Conservation (phyloP, 2,113 vertebrate species). For the Scortum barcoo region DNA sequence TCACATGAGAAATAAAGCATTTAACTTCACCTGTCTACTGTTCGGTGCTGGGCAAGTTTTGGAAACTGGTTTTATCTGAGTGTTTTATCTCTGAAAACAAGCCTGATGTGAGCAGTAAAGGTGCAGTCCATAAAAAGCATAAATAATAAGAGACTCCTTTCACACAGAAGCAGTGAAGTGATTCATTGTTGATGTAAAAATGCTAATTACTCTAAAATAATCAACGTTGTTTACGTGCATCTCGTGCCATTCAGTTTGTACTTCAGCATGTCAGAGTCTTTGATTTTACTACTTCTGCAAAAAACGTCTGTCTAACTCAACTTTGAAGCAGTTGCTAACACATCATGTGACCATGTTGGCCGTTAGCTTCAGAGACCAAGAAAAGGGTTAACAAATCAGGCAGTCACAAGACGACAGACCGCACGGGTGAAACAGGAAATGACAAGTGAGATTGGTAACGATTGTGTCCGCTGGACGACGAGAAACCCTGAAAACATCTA, state of each 20-base stretch:
- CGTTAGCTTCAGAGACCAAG: neutral
- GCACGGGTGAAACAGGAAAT: constrained; percentile 25
- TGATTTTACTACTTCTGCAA: neutral
- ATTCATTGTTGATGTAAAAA: neutral
- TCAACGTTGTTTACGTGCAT: neutral
- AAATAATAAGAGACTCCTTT: neutral
- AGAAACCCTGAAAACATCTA: neutral
- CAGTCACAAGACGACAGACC: constrained; percentile 8
- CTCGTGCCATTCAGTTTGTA: neutral
- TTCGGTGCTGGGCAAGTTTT: no score
- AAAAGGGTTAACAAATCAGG: constrained; percentile 24
- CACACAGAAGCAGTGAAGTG: neutral
- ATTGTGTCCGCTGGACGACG: neutral
- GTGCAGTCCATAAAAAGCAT: neutral
- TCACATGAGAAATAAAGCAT: no score
- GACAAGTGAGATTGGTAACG: constrained; percentile 1
- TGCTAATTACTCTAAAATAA: neutral
- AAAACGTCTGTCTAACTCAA: neutral
- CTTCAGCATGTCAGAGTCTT: neutral
- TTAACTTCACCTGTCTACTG: no score
- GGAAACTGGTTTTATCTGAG: neutral
- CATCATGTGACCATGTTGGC: neutral
- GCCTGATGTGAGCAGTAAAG: neutral
- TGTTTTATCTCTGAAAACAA: neutral
- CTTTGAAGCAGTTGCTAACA: neutral